Percentiles rank a stretch among this genome's conserved stretches.
phyloP scores from a whole-genome alignment of 1,140 invertebrate genomes.

The Drosophila lowei region DNA sequence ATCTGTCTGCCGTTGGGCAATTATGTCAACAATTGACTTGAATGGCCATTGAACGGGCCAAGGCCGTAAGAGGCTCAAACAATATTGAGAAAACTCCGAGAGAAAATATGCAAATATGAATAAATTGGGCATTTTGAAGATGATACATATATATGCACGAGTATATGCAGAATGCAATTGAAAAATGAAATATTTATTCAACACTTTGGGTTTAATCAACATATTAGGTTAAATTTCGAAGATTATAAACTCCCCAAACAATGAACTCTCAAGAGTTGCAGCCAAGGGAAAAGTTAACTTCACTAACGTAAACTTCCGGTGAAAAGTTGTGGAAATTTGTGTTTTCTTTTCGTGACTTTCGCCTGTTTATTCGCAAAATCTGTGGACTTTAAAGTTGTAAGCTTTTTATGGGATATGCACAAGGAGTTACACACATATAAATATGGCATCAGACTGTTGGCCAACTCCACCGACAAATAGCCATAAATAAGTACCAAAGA shows the following conservation, averaged over 20 bases:
- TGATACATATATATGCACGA: not conserved
- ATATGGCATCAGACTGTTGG: conserved; percentile 50
- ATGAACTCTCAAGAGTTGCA: not conserved
- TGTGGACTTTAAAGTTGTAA: conserved; percentile 49
- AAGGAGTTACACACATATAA: conserved; percentile 32
- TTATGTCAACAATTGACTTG: conserved; percentile 62
- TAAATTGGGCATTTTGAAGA: conserved; percentile 4
- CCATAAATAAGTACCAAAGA: conserved; percentile 66
- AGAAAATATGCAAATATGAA: conserved; percentile 8
- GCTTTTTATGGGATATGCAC: conserved; percentile 24
- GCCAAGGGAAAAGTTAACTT: conserved; percentile 29
- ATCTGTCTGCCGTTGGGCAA: conserved; percentile 35
- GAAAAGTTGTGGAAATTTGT: conserved; percentile 19
- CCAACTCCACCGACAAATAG: conserved; percentile 71
- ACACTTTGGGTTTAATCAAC: conserved; percentile 12
- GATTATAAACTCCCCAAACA: too few relatives aligned
- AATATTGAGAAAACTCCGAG: too few relatives aligned
- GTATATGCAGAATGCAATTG: conserved; percentile 9
- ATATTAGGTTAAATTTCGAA: too few relatives aligned
- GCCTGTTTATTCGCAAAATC: conserved; percentile 4
- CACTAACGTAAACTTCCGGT: conserved; percentile 33
- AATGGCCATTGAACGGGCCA: conserved; percentile 21
- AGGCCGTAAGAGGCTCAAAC: conserved; percentile 6
- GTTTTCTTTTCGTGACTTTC: conserved; percentile 8
- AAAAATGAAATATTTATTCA: conserved; percentile 19